These are phyloP conservation scores for Crossocerus cetratus DNA, from an alignment of 2,888 invertebrate species.

Conservation along the genomic window DNA sequence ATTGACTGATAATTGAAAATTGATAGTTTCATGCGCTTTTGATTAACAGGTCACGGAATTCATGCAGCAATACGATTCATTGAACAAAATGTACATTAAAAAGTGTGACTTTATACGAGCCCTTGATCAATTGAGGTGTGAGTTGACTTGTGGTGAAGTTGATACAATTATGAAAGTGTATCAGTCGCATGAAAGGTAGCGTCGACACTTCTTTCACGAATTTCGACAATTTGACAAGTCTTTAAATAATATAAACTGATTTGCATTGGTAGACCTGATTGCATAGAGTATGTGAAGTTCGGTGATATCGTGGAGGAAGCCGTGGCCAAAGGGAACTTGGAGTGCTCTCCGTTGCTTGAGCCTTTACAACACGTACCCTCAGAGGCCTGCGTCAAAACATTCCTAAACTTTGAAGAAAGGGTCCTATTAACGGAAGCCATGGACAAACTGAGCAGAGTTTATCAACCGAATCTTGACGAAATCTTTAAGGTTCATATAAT, in stretches of 20 bases:
- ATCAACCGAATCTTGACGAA: conserved; percentile 84
- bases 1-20: too few relatives aligned
- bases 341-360: conserved; percentile 83
- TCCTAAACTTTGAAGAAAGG: conserved; percentile 87
- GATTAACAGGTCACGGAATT: conserved; percentile 81
- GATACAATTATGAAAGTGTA: conserved; percentile 86
- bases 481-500: conserved; percentile 80
- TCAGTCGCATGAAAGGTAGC: conserved; percentile 55
- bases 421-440: conserved; percentile 82
- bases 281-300: conserved; percentile 82
- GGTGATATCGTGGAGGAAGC: conserved; percentile 84
- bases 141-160: conserved; percentile 83
- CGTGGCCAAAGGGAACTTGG: conserved; percentile 80
- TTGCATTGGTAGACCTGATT: conserved; percentile 27
- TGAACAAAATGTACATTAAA: conserved; percentile 81
- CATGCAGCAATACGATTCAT: conserved; percentile 82
- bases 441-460: conserved; percentile 82
- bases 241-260: too few relatives aligned
- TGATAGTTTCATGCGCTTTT: neutral
- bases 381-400: conserved; percentile 81
- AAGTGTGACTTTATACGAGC: conserved; percentile 85
- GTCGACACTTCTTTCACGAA: too few relatives aligned
- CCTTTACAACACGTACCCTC: conserved; percentile 86
- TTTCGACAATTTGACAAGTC: too few relatives aligned
- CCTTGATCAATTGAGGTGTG: conserved; percentile 82